Conservation (phyloP, 2,797 vertebrate species). For the Amazona ochrocephala region DNA sequence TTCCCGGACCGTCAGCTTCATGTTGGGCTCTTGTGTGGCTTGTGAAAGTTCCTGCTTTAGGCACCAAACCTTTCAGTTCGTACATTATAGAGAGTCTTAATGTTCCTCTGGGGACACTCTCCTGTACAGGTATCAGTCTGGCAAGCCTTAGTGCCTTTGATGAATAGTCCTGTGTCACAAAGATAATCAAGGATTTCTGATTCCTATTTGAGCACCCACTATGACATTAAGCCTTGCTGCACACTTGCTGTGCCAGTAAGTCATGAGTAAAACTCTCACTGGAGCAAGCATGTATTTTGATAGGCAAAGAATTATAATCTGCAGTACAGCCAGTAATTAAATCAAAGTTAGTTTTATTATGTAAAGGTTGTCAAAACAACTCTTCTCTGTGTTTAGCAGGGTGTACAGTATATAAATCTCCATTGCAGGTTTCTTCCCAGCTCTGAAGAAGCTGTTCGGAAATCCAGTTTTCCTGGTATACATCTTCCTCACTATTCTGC, state of each 20-base stretch:
- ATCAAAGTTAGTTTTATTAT: neutral
- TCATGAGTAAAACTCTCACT: neutral
- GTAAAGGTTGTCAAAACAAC: neutral
- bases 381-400: slow-evolving; percentile 16
- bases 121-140: neutral
- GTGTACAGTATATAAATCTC: slow-evolving; percentile 12
- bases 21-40: neutral
- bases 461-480: slow-evolving; percentile 84
- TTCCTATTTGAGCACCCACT: neutral
- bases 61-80: neutral
- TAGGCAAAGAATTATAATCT: neutral
- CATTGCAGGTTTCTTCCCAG: slow-evolving; percentile 82
- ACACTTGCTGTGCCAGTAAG: neutral
- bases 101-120: neutral
- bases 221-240: neutral
- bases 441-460: slow-evolving; percentile 85
- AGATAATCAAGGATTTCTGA: neutral
- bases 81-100: neutral
- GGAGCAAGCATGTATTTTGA: neutral
- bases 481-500: slow-evolving; percentile 79
- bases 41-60: neutral
- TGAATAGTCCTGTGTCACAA: neutral
- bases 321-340: neutral
- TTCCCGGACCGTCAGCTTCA: neutral
- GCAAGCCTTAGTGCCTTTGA: neutral